A percentile compares a stretch with the other conserved stretches of the same genome.
These are phyloP conservation scores for Drosophila nigritarsus DNA, from an alignment of 2,888 invertebrate genomes.

Conservation along the genomic window DNA sequence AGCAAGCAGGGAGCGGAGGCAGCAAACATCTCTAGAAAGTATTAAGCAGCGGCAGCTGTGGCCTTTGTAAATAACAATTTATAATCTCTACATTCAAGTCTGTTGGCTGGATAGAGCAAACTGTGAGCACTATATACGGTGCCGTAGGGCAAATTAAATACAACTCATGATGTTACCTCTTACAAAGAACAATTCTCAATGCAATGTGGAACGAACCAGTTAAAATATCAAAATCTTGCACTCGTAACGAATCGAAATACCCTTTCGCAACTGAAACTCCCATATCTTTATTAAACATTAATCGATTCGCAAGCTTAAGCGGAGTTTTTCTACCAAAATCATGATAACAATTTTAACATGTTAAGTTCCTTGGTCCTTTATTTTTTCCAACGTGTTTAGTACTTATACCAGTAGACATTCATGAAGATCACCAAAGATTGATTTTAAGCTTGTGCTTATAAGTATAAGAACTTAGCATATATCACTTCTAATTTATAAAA, in stretches of 20 bases:
- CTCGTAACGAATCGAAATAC: background rate
- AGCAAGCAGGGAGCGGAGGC: conserved; percentile 10
- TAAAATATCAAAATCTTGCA: background rate
- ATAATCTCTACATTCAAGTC: conserved; percentile 21
- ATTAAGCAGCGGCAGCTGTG: conserved; percentile 35
- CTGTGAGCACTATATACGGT: background rate
- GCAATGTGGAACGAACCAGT: background rate
- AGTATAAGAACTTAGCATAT: conserved; percentile 5
- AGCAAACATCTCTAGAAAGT: conserved; percentile 43
- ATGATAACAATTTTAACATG: background rate
- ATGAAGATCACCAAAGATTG: conserved; percentile 10
- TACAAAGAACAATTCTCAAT: background rate
- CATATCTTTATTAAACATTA: background rate
- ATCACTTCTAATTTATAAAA: background rate
- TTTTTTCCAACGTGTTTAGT: background rate
- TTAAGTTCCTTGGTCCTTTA: background rate
- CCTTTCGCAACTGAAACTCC: background rate
- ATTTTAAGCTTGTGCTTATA: background rate
- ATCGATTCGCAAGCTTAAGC: background rate
- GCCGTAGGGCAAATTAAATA: background rate
- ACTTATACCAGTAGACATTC: background rate
- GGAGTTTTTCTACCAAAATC: background rate
- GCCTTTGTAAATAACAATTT: conserved; percentile 53
- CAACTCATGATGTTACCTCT: background rate
- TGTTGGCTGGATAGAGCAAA: background rate